Conservation (phyloP, 2,888 invertebrate genomes). For the Acrocyrtus sp. region DNA sequence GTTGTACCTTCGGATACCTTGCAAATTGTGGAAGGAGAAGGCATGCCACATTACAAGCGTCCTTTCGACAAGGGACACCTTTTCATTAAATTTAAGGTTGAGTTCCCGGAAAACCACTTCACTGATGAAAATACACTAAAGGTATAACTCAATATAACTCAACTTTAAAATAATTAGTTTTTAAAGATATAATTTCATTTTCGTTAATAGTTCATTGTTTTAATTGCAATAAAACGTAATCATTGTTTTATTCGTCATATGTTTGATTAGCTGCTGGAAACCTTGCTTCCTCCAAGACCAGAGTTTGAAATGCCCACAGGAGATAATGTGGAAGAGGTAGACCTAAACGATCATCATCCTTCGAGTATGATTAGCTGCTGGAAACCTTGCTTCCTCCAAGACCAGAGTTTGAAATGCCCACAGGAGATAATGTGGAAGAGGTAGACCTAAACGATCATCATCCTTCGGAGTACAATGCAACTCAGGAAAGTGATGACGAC, state of each 20-base stretch:
- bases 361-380: conserved; percentile 70
- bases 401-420: conserved; percentile 76
- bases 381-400: conserved; percentile 81
- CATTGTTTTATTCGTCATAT: not conserved
- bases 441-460: conserved; percentile 83
- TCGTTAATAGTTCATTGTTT: not conserved
- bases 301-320: conserved; percentile 78
- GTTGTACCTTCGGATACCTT: conserved; percentile 80
- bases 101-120: conserved; percentile 86
- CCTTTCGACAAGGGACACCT: conserved; percentile 89
- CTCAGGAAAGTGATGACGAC: conserved; percentile 72
- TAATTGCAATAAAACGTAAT: not conserved
- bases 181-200: conserved; percentile 47
- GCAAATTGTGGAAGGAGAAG: conserved; percentile 83
- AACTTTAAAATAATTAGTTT: too few relatives aligned
- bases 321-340: conserved; percentile 88
- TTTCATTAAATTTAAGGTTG: conserved; percentile 85
- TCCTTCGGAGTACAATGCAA: conserved; percentile 68
- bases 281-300: conserved; percentile 78
- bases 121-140: conserved; percentile 72
- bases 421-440: conserved; percentile 86
- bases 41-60: conserved; percentile 89
- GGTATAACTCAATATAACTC: too few relatives aligned
- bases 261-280: conserved; percentile 73
- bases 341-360: conserved; percentile 79